Base-by-base conservation (phyloP, 2,113 vertebrate species). In the Laticauda laticaudata region DNA sequence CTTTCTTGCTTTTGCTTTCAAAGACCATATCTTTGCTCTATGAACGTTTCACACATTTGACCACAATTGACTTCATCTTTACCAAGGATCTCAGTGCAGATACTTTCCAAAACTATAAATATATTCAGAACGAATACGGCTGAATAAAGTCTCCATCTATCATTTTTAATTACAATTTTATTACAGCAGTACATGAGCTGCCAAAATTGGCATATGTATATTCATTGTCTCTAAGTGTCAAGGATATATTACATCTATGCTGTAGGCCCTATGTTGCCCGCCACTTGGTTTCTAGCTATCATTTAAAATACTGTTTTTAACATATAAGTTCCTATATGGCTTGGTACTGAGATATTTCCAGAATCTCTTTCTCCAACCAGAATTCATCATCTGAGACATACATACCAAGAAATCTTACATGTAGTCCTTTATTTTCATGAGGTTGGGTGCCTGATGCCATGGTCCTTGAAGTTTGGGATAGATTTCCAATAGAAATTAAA, bases 151-250 rank as follows among this genome's bases (percentile, higher is more conserved):
- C 95, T 92, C 95, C 94, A 86, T 12, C 5, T 92, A 87, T 91
- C 93, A 90, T 59, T 89, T 43, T 34, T 94, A 90, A 69, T 91
- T 18, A 45, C 51, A 87, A 88, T 88, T 20, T 94, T 92, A 88
- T 43, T 88, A 43, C 75, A 9, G 75, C 75, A 21, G 34, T 81
- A 21, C 7, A 9, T 8, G 75, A 81, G 75, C 75, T 81, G 75
- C 75, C 34, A 81, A 43, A 81, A 81, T 43, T 81, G 75, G 34
- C 75, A 81, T 81, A 81, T 43, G 75, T 34, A 81, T 81, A 81
- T 81, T 81, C 75, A 81, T 81, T 81, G 75, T 81, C 75, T 81
- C 75, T 81, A 81, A 6, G 75, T 81, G 75, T 18, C 34, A 43
- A 4, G 18, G 75, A 43, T 21, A 81, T 81, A 81, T 81, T 81